Percentiles rank a stretch among this genome's conserved stretches.
phyloP scores from a whole-genome alignment of 2,113 vertebrate genomes.

The Damaliscus lunatus region DNA sequence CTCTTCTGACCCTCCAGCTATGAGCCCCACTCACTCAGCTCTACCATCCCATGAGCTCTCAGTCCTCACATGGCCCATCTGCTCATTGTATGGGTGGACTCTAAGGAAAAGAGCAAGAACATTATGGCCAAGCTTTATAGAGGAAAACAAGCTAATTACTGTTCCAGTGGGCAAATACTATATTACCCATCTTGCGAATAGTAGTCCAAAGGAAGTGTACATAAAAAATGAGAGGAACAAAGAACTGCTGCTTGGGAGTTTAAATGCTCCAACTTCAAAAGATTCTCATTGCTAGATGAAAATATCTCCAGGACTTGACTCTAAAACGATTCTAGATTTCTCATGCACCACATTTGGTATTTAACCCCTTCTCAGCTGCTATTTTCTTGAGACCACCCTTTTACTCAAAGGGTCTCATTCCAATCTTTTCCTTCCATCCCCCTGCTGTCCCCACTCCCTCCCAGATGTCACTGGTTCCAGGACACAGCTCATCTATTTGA shows the following conservation, averaged over 20 bases:
- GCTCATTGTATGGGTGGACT: background rate
- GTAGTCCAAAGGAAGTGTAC: background rate
- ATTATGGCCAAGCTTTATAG: conserved; percentile 8
- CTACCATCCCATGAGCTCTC: background rate
- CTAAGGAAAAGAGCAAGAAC: conserved; percentile 31
- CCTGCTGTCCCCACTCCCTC: background rate
- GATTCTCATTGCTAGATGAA: background rate
- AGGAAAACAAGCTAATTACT: conserved; percentile 42
- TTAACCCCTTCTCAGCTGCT: background rate
- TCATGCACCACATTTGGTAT: background rate
- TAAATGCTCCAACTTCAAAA: background rate
- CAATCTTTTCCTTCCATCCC: background rate
- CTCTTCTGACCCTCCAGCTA: background rate
- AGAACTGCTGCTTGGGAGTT: background rate
- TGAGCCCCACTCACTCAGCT: background rate
- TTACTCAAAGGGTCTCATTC: background rate
- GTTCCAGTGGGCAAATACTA: background rate
- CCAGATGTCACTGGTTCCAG: background rate
- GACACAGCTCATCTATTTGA: background rate
- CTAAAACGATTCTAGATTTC: background rate
- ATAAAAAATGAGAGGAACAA: background rate
- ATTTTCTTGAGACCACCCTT: background rate
- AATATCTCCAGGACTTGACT: background rate
- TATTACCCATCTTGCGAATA: background rate
- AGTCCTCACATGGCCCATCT: background rate